Evolutionary conservation across 2,797 vertebrate species (phyloP), one percentile per base, ranked within the genome.

Genomic region (Lindbergichthys nudifrons): DNA sequence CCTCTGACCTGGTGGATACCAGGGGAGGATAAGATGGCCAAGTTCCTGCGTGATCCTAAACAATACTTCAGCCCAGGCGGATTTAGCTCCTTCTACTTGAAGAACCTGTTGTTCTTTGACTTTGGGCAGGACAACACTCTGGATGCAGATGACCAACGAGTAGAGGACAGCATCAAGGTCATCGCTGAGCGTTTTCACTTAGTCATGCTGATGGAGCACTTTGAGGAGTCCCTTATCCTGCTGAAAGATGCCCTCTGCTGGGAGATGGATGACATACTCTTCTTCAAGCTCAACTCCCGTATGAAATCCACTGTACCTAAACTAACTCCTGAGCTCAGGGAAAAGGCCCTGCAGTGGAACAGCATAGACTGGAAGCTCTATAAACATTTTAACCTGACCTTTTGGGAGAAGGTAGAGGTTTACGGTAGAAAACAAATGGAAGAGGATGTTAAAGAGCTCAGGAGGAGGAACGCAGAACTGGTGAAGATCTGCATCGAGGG

Each of bases 71-170:
- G 95, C 78, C 92, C 95, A 0, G 86, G 87, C 0, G 95, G 95
- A 79, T 96, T 95, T 87, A 96, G 96, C 3, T 95, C 96, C 6
- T 95, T 96, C 92, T 97, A 96, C 91, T 95, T 97, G 84, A 96
- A 91, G 81, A 97, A 97, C 84, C 88, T 98, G 80, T 94, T 96
- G 54, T 96, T 96, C 91, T 98, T 97, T 21, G 95, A 97, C 87
- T 91, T 97, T 12, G 96, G 97, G 56, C 95, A 96, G 0, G 94
- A 98, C 84, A 96, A 92, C 81, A 88, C 88, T 75, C 88, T 97
- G 86, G 82, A 95, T 0, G 83, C 93, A 0, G 11, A 87, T 19
- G 95, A 95, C 85, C 93, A 93, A 0, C 89, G 59, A 63, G 95
- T 96, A 75, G 90, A 94, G 32, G 78, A 94, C 80, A 89, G 88